Evolutionary conservation across 2,797 vertebrate species (phyloP).

Genomic region (Falco columbarius): DNA sequence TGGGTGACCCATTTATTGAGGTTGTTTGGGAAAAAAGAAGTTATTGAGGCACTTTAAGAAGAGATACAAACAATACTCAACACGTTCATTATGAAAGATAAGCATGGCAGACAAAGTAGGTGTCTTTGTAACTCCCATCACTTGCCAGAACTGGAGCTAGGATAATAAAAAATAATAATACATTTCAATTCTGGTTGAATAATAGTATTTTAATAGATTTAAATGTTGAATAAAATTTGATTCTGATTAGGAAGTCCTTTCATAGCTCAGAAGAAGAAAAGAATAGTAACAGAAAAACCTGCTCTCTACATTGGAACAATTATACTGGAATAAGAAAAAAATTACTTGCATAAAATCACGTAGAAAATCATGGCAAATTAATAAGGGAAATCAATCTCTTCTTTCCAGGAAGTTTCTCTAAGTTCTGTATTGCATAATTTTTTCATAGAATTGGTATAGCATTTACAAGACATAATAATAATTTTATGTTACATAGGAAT

Average conservation of each 20-base stretch:
- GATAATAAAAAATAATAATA: background rate
- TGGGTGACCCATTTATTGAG: background rate
- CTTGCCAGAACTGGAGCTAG: background rate
- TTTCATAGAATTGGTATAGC: background rate
- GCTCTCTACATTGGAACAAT: background rate
- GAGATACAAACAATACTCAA: background rate
- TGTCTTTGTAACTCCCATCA: too few relatives aligned
- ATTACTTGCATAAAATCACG: background rate
- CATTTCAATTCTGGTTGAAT: background rate
- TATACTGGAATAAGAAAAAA: background rate
- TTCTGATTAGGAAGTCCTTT: background rate
- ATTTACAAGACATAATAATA: background rate
- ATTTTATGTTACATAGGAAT: background rate
- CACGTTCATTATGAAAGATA: background rate
- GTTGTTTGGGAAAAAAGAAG: background rate
- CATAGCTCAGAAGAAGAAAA: background rate
- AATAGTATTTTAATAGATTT: background rate
- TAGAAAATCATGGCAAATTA: background rate
- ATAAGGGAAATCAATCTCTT: background rate
- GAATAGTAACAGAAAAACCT: accelerated
- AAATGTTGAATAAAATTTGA: background rate
- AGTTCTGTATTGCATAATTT: background rate
- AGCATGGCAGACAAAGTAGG: background rate
- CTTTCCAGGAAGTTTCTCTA: background rate
- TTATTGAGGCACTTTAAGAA: background rate